phyloP scores from a whole-genome alignment of 2,113 vertebrate species.

The Saccopteryx bilineata region DNA sequence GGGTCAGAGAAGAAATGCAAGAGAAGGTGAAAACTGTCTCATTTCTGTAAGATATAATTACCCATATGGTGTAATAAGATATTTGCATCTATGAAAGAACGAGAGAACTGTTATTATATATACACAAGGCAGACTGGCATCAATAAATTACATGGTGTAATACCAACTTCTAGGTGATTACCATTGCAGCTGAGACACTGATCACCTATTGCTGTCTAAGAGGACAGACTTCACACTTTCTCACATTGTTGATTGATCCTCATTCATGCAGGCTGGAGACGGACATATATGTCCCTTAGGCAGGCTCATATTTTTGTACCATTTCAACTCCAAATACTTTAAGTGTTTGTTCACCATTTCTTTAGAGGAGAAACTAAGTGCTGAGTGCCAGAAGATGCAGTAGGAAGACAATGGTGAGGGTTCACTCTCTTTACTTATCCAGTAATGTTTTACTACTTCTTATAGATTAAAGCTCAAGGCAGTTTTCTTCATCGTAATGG shows the following conservation, averaged over 20 bases:
- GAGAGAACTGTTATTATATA: background rate
- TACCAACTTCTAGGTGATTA: background rate
- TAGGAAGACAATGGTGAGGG: background rate
- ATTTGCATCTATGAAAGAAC: background rate
- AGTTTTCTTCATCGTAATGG: conserved; percentile 54
- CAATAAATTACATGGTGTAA: background rate
- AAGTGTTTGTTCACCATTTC: conserved; percentile 20
- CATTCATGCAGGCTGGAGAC: background rate
- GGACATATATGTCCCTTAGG: background rate
- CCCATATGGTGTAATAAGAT: background rate
- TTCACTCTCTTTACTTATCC: background rate
- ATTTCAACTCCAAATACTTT: background rate
- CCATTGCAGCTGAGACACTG: background rate
- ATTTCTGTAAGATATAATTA: background rate
- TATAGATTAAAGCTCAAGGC: background rate
- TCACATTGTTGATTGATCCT: background rate
- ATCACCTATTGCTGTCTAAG: background rate
- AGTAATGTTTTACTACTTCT: background rate
- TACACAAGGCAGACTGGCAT: background rate
- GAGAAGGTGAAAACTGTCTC: background rate
- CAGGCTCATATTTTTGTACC: background rate
- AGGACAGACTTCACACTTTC: background rate
- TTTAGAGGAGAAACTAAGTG: background rate
- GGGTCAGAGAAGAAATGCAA: background rate
- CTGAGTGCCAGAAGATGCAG: background rate